These are phyloP conservation scores for Lichenostomus cassidix DNA, from an alignment of 2,113 vertebrate genomes.

Conservation along the genomic window DNA sequence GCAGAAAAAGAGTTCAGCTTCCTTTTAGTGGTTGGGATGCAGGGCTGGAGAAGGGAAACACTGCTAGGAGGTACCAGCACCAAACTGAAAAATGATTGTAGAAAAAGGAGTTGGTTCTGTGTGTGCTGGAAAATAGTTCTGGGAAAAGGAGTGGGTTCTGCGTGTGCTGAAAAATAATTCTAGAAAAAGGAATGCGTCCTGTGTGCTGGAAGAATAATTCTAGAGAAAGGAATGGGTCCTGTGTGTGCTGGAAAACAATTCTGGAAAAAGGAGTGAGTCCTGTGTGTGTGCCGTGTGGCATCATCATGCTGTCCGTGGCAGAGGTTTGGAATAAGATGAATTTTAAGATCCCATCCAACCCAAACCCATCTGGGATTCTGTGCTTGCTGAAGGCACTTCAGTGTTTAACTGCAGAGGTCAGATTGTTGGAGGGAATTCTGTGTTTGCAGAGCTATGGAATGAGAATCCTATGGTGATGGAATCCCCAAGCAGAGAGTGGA, in stretches of 20 bases:
- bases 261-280: not conserved
- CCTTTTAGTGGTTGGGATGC: not conserved
- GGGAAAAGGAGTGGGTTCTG: not conserved
- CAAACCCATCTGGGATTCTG: not conserved
- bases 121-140: not conserved
- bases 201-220: not conserved
- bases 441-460: not conserved
- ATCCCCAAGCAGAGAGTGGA: not conserved
- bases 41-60: not conserved
- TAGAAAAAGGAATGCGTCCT: not conserved
- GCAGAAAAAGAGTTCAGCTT: not conserved
- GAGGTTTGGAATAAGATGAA: not conserved
- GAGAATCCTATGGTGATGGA: not conserved
- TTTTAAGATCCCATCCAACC: not conserved
- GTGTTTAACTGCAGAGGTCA: not conserved
- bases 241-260: not conserved
- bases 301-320: not conserved
- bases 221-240: not conserved
- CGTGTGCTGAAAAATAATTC: not conserved
- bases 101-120: not conserved
- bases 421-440: not conserved
- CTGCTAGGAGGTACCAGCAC: not conserved
- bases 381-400: not conserved
- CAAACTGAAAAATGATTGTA: not conserved
- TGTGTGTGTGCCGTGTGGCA: not conserved